Evolutionary conservation across 2,888 invertebrate genomes (phyloP).

Genomic region (Campopleginae sp.): DNA sequence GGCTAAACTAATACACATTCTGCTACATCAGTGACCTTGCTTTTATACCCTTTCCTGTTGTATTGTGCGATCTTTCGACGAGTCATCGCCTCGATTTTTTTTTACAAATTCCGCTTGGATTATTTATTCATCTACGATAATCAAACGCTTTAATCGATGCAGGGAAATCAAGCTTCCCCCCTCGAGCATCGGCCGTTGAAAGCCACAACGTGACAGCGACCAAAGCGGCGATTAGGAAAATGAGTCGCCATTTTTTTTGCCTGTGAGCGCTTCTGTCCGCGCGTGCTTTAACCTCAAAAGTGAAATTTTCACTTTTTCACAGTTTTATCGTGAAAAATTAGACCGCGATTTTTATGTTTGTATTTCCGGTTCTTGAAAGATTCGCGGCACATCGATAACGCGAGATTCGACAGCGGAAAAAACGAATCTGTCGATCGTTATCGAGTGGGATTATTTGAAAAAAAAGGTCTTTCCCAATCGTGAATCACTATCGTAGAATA

Average conservation of each 20-base stretch:
- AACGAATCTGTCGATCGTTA: background rate
- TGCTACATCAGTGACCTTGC: background rate
- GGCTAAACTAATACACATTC: background rate
- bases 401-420: background rate
- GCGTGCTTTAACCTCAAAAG: background rate
- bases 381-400: background rate
- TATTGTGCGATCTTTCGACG: background rate
- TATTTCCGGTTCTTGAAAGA: background rate
- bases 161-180: background rate
- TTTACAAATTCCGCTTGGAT: background rate
- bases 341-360: background rate
- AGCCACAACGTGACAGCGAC: conserved; percentile 1
- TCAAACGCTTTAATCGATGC: background rate
- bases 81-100: background rate
- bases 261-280: background rate
- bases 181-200: background rate
- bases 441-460: background rate
- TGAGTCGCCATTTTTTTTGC: background rate
- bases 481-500: background rate
- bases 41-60: background rate
- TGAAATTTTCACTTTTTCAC: background rate
- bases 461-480: background rate
- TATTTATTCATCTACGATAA: background rate
- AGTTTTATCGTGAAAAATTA: too few species aligned
- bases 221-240: background rate